A percentile compares a stretch with the other conserved stretches of the same genome.
Evolutionary conservation across 2,888 invertebrate species (phyloP).

Genomic region (Homarus gammarus): DNA sequence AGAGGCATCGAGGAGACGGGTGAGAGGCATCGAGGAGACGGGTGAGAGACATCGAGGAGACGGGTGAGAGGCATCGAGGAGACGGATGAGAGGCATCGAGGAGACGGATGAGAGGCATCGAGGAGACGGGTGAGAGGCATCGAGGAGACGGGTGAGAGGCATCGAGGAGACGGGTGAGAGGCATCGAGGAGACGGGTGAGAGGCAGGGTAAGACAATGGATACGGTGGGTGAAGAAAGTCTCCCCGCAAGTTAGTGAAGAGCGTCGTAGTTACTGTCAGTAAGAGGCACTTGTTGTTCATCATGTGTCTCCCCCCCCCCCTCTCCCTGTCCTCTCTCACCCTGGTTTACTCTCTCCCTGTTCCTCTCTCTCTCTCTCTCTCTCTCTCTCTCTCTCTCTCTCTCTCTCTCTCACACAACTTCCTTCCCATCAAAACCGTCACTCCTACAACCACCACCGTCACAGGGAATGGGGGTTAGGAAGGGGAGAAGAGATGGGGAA

Average conservation of each 20-base stretch:
- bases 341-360: background rate
- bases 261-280: background rate
- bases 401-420: no score
- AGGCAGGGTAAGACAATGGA: constrained; percentile 35
- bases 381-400: background rate
- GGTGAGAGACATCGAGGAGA: background rate
- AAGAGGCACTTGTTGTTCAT: constrained; percentile 6
- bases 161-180: no score
- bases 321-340: background rate
- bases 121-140: background rate
- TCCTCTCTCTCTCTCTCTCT: background rate
- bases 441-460: background rate
- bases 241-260: constrained; percentile 7
- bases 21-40: background rate
- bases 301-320: background rate
- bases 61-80: background rate
- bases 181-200: no score
- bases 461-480: background rate
- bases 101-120: background rate
- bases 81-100: no score
- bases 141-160: background rate
- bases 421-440: background rate
- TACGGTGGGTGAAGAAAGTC: constrained; percentile 19
- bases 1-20: no score
- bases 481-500: no score